Base-by-base conservation (phyloP, 2,113 vertebrate genomes). In the Pollachius pollachius region DNA sequence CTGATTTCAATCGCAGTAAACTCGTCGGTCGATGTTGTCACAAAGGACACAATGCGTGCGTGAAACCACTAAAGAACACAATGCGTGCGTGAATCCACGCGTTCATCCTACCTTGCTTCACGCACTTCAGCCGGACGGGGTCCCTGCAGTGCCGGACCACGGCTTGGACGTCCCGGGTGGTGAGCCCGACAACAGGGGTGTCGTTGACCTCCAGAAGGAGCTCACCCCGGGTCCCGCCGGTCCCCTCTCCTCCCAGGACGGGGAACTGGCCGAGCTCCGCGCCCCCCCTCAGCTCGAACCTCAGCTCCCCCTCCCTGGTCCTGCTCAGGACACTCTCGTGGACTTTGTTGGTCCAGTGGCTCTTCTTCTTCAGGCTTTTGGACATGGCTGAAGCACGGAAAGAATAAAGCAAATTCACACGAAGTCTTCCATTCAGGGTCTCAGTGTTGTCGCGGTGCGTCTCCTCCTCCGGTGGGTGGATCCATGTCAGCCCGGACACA, bases 321-420 rank as follows among this genome's bases (percentile, higher is more conserved):
- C 95, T 92, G 85, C 90, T 91, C 58, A 98, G 88, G 84, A 95
- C 93, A 78, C 94, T 93, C 90, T 98, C 96, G 23, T 95, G 96
- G 92, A 98, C 97, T 91, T 94, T 94, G 94, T 94, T 95, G 70
- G 94, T 98, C 97, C 97, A 98, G 94, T 98, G 97, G 92, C 92
- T 95, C 91, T 95, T 97, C 94, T 94, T 97, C 91, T 95, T 97
- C 92, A 94, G 90, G 90, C 89, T 96, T 89, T 94, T 96, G 94
- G 96, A 97, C 96, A 98, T 98, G 92, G 93, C 92, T 98, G 92
- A 93, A 92, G 91, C 52, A 16, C 3, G 88, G 18, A 69, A 58
- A 61, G 68, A 61, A 54, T 9, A 48, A 48, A 48, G 12, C 8
- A 48, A 34, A 34, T 4, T 34, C 30, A 34, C 30, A 34, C 30